Evolutionary conservation across 1,140 invertebrate genomes (phyloP).

Genomic region (Choristoneura fumiferana): DNA sequence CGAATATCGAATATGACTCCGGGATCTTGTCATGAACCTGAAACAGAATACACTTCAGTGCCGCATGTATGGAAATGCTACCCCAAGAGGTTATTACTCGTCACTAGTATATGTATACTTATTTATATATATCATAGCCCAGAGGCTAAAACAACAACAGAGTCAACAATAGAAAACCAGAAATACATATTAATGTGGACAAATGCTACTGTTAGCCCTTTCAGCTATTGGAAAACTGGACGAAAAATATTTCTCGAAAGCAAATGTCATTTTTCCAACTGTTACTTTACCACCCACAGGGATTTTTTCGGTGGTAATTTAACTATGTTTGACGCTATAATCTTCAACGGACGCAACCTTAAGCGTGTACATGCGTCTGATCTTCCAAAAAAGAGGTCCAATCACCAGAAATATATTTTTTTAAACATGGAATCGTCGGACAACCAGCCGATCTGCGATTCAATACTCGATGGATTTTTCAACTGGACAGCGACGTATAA

Average conservation of each 20-base stretch:
- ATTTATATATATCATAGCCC: no score
- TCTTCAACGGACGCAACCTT: slow-evolving; percentile 58
- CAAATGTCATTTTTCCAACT: slow-evolving; percentile 51
- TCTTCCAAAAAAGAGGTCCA: slow-evolving; percentile 26
- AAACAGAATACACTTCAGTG: no score
- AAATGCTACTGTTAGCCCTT: slow-evolving; percentile 40
- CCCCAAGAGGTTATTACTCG: no score
- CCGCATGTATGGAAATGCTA: no score
- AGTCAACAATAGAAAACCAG: no score
- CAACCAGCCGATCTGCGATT: slow-evolving; percentile 56
- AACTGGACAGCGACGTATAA: slow-evolving; percentile 85
- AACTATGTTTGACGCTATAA: slow-evolving; percentile 59
- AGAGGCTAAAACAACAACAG: no score
- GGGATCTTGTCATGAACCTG: no score
- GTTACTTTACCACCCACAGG: slow-evolving; percentile 49
- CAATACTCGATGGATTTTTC: slow-evolving; percentile 71
- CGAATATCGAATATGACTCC: no score
- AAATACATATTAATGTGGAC: slow-evolving; percentile 64
- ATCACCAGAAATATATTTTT: slow-evolving; percentile 61
- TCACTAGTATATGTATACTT: no score
- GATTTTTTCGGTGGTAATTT: slow-evolving; percentile 40
- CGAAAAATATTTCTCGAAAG: slow-evolving; percentile 40
- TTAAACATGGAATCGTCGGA: slow-evolving; percentile 60
- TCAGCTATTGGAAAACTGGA: slow-evolving; percentile 50
- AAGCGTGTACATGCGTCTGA: slow-evolving; percentile 25